Conservation (phyloP, 2,113 vertebrate species). For the Atrichornis clamosus region DNA sequence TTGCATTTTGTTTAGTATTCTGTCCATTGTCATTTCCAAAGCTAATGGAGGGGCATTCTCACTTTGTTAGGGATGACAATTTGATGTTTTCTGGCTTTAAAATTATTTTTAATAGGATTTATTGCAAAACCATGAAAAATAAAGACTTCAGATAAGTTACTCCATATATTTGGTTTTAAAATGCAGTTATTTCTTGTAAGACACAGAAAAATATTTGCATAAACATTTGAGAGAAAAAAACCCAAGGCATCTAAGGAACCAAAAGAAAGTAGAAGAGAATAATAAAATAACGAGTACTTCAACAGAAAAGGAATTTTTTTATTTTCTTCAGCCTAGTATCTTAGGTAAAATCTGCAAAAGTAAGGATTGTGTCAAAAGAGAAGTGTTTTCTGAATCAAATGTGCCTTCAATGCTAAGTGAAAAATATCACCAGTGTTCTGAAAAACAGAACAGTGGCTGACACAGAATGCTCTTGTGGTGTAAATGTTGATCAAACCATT, state of each 20-base stretch:
- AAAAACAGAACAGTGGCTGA: not conserved
- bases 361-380: not conserved
- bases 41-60: not conserved
- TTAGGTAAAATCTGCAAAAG: not conserved
- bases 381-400: not conserved
- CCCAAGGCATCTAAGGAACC: constrained; percentile 31
- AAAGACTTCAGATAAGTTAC: not conserved
- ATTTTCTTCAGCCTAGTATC: not conserved
- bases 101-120: not conserved
- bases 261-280: constrained; percentile 38
- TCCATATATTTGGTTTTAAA: not conserved
- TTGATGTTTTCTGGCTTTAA: not conserved
- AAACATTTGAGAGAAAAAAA: constrained; percentile 46
- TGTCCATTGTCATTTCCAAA: not conserved
- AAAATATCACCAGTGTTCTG: not conserved
- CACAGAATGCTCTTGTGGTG: not conserved
- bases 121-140: not conserved
- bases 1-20: not conserved
- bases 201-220: not conserved
- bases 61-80: not conserved
- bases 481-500: not conserved
- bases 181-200: not conserved
- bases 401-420: not conserved
- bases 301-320: not conserved
- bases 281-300: not conserved